Evolutionary conservation across 2,888 invertebrate genomes (phyloP), one percentile per base, ranked within the genome.

Genomic region (Ecliptopera silaceata): DNA sequence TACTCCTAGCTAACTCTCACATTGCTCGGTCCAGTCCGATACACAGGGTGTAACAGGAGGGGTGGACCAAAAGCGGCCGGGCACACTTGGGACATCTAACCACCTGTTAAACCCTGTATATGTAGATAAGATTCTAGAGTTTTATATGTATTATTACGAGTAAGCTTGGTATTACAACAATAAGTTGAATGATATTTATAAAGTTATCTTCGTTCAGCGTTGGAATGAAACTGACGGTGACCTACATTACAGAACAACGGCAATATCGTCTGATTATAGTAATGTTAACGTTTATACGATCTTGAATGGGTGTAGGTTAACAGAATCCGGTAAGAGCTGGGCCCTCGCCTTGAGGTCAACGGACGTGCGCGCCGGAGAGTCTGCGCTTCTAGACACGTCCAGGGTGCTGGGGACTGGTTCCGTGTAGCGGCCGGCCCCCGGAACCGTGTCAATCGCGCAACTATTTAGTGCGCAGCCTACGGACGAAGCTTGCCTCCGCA

Each of bases 351-450:
- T 17, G 49, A 22, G 50, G 82, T 82, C 80, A 75, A 72, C 74
- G 79, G 69, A 76, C 79, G 45, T 56, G 67, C 67, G 68, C 77
- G 79, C 75, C 78, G 65, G 44, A 61, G 65, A 61, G 80, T 75
- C 78, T 77, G 71, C 61, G 62, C 66, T 59, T 59, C 53, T 55
- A 67, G 61, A 62, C 70, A 63, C 66, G 63, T 66, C 62, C 64
- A 66, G 66, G 59, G 47, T 61, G 61, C 52, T 17, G 31, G 11
- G 57, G 63, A 78, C 80, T 67, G 77, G 83, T 80, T 80, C 73
- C 75, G 74, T 61, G 70, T 78, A 77, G 77, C 79, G 77, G 69
- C 64, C 79, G 77, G 69, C 64, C 64, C 59, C 57, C 66, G 70
- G 72, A 71, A 72, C 73, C 72, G 72, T 74, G 79, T 73, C 77